These are phyloP conservation scores for Apis cerana DNA, from an alignment of 1,140 invertebrate species.

Conservation along the genomic window DNA sequence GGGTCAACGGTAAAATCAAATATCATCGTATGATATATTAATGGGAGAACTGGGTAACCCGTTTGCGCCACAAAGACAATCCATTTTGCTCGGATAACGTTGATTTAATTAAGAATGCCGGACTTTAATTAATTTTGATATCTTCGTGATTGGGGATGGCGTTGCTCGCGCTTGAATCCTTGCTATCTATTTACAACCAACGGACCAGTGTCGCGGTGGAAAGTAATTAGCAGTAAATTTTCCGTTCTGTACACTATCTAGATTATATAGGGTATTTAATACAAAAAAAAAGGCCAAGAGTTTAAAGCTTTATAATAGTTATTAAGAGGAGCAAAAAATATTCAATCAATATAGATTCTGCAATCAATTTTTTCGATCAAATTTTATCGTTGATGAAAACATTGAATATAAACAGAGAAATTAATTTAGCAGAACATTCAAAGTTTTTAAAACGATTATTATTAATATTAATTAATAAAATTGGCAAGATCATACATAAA, in stretches of 20 bases:
- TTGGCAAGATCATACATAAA: too few relatives aligned
- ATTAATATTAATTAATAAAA: too few relatives aligned
- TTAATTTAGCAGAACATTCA: too few relatives aligned
- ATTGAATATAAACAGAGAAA: too few relatives aligned
- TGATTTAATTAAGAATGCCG: constrained; percentile 45
- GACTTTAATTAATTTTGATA: constrained; percentile 57
- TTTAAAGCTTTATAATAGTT: too few relatives aligned
- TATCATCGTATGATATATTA: constrained; percentile 48
- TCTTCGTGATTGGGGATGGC: neutral
- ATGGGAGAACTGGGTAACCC: neutral
- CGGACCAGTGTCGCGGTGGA: neutral
- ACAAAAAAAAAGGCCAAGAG: too few relatives aligned
- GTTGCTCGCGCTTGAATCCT: neutral
- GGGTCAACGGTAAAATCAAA: constrained; percentile 56
- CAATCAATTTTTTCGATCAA: too few relatives aligned
- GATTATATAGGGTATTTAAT: constrained; percentile 4
- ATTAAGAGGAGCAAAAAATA: too few relatives aligned
- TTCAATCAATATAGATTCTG: too few relatives aligned
- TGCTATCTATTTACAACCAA: constrained; percentile 28
- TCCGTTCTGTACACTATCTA: constrained; percentile 1
- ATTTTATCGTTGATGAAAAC: too few relatives aligned
- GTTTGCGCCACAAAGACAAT: constrained; percentile 28
- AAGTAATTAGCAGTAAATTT: constrained; percentile 68
- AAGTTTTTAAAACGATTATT: too few relatives aligned
- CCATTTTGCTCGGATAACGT: neutral